These are phyloP conservation scores for Hydrotaea diabolus DNA, from an alignment of 2,888 invertebrate genomes.

Conservation along the genomic window DNA sequence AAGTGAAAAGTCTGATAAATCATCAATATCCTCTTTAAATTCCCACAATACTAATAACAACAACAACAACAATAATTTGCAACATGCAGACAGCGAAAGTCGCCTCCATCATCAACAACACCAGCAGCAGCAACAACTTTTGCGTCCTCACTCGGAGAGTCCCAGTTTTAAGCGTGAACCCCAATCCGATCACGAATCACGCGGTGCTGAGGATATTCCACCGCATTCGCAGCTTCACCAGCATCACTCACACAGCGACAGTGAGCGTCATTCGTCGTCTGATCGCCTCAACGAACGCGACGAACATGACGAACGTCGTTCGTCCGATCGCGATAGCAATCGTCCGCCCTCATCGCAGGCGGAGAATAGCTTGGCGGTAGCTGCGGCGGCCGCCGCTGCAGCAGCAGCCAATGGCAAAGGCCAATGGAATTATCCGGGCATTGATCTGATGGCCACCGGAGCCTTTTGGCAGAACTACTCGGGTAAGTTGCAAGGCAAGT, in stretches of 20 bases:
- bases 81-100: conserved; percentile 48
- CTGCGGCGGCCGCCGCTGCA: conserved; percentile 76
- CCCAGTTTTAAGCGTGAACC: conserved; percentile 79
- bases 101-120: conserved; percentile 57
- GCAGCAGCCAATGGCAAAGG: conserved; percentile 81
- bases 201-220: conserved; percentile 70
- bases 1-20: conserved; percentile 79
- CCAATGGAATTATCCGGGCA: conserved; percentile 86
- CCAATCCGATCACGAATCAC: conserved; percentile 76
- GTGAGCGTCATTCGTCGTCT: conserved; percentile 69
- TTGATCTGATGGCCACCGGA: conserved; percentile 92
- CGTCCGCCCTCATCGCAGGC: conserved; percentile 80
- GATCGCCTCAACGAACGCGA: conserved; percentile 75
- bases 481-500: conserved; percentile 88
- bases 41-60: conserved; percentile 56
- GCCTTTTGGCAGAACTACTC: conserved; percentile 96
- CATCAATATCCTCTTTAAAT: conserved; percentile 70
- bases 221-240: conserved; percentile 69
- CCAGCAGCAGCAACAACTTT: conserved; percentile 68
- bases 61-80: conserved; percentile 46
- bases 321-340: conserved; percentile 71
- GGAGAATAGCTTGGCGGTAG: conserved; percentile 75
- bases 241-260: conserved; percentile 55
- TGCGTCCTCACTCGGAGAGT: conserved; percentile 76
- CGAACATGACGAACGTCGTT: conserved; percentile 71